Conservation (phyloP, 2,888 invertebrate genomes). For the Sycophila texana region DNA sequence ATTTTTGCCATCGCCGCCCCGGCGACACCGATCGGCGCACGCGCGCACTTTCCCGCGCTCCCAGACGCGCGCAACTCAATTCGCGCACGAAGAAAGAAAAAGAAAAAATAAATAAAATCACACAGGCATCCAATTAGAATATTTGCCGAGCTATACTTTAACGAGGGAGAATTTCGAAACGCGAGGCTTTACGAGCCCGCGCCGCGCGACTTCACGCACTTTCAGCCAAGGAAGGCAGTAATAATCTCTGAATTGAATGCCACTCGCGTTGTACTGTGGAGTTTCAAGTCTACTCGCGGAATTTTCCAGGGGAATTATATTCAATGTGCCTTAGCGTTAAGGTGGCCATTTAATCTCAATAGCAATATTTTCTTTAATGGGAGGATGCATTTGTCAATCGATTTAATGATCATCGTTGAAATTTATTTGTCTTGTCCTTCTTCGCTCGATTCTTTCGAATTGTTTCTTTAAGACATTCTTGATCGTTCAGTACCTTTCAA, state of each 20-base stretch:
- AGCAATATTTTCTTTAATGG: too few species aligned
- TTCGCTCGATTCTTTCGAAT: too few species aligned
- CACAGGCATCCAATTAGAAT: slow-evolving; percentile 40
- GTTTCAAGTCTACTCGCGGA: not conserved
- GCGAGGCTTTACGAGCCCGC: slow-evolving; percentile 19
- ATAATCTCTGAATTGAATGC: slow-evolving; percentile 33
- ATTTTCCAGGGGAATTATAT: too few species aligned
- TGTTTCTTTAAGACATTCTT: too few species aligned
- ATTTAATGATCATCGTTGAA: too few species aligned
- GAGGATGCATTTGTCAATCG: too few species aligned
- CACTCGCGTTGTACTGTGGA: not conserved
- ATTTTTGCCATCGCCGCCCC: slow-evolving; percentile 17
- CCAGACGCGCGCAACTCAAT: not conserved
- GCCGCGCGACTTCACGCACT: not conserved
- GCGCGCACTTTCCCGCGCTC: not conserved
- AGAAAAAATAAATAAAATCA: slow-evolving; percentile 35
- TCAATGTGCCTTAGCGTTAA: too few species aligned
- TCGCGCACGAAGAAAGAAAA: not conserved
- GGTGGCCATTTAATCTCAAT: too few species aligned
- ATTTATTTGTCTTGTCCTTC: not conserved
- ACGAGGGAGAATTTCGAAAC: slow-evolving; percentile 29
- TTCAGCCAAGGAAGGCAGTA: not conserved
- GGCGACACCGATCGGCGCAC: not conserved
- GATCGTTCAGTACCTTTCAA: too few species aligned
- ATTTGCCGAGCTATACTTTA: slow-evolving; percentile 33